A percentile compares a stretch with the other conserved stretches of the same genome.
Evolutionary conservation across 2,888 invertebrate species (phyloP).

Genomic region (Bellardia bayeri): DNA sequence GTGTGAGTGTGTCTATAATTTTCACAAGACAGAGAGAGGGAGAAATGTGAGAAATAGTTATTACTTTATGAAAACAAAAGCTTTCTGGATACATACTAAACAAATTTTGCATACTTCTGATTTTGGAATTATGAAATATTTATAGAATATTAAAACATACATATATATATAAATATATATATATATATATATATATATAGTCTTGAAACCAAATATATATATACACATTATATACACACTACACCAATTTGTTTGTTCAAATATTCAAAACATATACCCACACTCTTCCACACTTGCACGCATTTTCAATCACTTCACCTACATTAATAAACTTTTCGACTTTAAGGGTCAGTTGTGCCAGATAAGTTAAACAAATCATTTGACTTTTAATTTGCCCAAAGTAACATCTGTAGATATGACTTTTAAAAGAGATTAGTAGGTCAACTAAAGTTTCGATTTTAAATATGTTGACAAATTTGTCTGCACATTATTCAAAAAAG

Average conservation of each 20-base stretch:
- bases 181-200: not conserved
- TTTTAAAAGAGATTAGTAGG: conserved; percentile 38
- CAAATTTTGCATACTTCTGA: conserved; percentile 22
- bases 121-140: conserved; percentile 63
- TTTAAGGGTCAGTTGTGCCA: conserved; percentile 8
- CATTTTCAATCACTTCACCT: conserved; percentile 5
- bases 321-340: not conserved
- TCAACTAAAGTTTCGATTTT: conserved; percentile 10
- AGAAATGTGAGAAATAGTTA: conserved; percentile 27
- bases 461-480: not conserved
- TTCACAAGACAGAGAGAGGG: not conserved
- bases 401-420: not conserved
- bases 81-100: conserved; percentile 54
- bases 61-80: conserved; percentile 15
- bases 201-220: not conserved
- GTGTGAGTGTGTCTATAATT: conserved; percentile 21
- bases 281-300: not conserved
- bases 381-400: not conserved
- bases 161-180: too few species aligned
- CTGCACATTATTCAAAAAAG: not conserved
- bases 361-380: not conserved
- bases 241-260: not conserved
- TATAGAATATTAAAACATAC: too few species aligned
- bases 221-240: conserved; percentile 12
- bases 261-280: conserved; percentile 17